Conservation (phyloP, 2,113 vertebrate species). For the Toxostoma redivivum region DNA sequence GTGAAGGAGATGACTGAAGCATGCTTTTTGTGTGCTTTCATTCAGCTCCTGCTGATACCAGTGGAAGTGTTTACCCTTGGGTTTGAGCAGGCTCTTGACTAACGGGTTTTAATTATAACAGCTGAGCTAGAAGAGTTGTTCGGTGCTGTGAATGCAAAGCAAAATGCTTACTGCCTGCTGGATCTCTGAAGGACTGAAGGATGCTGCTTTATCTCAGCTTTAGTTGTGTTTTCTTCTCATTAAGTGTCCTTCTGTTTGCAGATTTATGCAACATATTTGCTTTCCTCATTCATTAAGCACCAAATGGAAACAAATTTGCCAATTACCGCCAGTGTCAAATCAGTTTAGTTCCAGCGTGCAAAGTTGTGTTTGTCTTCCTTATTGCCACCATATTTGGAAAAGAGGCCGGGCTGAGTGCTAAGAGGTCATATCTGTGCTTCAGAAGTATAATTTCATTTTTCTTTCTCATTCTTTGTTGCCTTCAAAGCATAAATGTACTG, state of each 20-base stretch:
- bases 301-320: conserved; percentile 22
- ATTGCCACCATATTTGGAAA: not conserved
- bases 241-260: not conserved
- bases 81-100: not conserved
- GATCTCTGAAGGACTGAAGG: not conserved
- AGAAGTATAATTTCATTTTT: not conserved
- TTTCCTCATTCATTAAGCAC: conserved; percentile 35
- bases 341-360: not conserved
- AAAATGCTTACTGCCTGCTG: not conserved
- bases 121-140: not conserved
- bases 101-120: not conserved
- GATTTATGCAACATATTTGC: conserved; percentile 13
- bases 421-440: not conserved
- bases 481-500: not conserved
- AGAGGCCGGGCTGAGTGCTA: not conserved
- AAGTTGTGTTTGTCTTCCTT: not conserved
- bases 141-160: not conserved
- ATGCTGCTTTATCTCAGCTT: not conserved
- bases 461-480: not conserved
- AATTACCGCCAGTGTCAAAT: not conserved
- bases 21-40: not conserved
- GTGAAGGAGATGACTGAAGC: not conserved
- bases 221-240: not conserved
- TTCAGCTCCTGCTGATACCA: not conserved
- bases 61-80: not conserved